Evolutionary conservation across 2,797 vertebrate genomes (phyloP).

Genomic region (Champsocephalus esox): DNA sequence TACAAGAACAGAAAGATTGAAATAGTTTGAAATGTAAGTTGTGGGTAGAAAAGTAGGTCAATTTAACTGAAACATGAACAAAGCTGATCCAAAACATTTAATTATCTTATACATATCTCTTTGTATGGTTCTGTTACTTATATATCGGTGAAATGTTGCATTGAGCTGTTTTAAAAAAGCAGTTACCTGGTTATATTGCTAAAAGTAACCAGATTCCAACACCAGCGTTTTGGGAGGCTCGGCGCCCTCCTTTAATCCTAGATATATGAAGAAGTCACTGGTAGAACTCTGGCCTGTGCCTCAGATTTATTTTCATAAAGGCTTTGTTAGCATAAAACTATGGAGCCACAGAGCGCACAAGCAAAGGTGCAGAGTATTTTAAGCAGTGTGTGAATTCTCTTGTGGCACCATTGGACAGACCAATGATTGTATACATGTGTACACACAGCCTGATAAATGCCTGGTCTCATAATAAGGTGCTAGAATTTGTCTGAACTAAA

Average conservation of each 20-base stretch:
- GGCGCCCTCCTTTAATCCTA: constrained; percentile 58
- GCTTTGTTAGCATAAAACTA: constrained; percentile 66
- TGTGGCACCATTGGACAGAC: constrained; percentile 34
- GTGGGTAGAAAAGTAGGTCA: constrained; percentile 1
- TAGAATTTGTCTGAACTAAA: constrained; percentile 74
- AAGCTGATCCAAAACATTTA: constrained; percentile 3
- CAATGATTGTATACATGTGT: constrained; percentile 23
- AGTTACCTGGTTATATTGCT: constrained; percentile 50
- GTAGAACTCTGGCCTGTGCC: constrained; percentile 37
- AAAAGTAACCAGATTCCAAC: constrained; percentile 57
- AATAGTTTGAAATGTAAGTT: constrained; percentile 2
- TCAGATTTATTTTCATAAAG: constrained; percentile 69
- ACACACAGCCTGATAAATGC: constrained; percentile 46
- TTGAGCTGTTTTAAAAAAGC: constrained; percentile 20
- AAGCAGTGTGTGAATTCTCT: constrained; percentile 71
- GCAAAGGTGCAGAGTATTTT: constrained; percentile 73
- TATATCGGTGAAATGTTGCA: constrained; percentile 19
- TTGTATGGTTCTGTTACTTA: constrained; percentile 16
- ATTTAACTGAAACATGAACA: constrained; percentile 1
- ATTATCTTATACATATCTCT: constrained; percentile 9
- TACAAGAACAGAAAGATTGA: neutral
- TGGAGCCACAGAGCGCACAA: constrained; percentile 44
- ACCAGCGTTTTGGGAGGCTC: constrained; percentile 47
- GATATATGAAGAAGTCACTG: constrained; percentile 52
- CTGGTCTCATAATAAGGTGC: constrained; percentile 71